Evolutionary conservation across 1,140 invertebrate species (phyloP).

Genomic region (Trissolcus basalis): DNA sequence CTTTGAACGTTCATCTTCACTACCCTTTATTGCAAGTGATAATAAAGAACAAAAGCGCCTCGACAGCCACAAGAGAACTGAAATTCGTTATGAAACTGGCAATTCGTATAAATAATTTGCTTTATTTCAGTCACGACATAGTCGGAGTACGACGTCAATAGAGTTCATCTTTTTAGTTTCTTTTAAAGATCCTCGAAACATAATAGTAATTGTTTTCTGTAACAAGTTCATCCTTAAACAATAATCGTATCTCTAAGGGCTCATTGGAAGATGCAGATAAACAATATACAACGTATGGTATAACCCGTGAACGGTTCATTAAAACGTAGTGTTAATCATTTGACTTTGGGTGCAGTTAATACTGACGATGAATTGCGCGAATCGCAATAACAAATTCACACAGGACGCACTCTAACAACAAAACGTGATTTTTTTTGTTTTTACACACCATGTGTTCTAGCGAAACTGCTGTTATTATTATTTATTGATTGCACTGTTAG

Average conservation of each 20-base stretch:
- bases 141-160: conserved; percentile 62
- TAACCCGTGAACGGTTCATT: conserved; percentile 34
- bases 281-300: conserved; percentile 36
- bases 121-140: conserved; percentile 59
- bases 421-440: background rate
- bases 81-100: conserved; percentile 57
- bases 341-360: conserved; percentile 56
- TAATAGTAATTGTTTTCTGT: conserved; percentile 23
- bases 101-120: conserved; percentile 55
- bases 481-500: conserved; percentile 47
- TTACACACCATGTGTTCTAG: conserved; percentile 20
- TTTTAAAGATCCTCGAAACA: conserved; percentile 41
- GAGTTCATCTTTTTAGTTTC: conserved; percentile 33
- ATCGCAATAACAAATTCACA: conserved; percentile 45
- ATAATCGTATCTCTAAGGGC: conserved; percentile 33
- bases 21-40: background rate
- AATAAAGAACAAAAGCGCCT: background rate
- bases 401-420: conserved; percentile 23
- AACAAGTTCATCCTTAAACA: conserved; percentile 37
- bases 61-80: conserved; percentile 1
- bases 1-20: background rate
- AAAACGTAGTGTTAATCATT: conserved; percentile 33
- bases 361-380: conserved; percentile 48
- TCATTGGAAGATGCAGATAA: conserved; percentile 26
- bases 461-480: conserved; percentile 15